Conservation (phyloP, 2,888 invertebrate species). For the Hartigia nigra region DNA sequence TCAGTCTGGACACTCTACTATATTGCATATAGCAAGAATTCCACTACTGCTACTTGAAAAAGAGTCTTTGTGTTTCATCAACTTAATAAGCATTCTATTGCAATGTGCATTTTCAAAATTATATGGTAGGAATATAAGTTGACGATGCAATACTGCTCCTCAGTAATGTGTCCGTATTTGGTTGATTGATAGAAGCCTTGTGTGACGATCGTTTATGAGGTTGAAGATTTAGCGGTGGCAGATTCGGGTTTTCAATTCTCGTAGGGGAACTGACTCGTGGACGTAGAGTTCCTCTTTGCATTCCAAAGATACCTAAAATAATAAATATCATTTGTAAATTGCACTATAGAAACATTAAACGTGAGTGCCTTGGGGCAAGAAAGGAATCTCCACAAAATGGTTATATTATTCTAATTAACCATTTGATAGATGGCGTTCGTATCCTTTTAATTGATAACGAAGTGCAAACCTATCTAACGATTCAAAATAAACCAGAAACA, state of each 20-base stretch:
- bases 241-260: constrained; percentile 83
- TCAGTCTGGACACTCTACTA: background rate
- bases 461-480: background rate
- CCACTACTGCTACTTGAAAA: background rate
- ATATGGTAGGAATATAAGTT: constrained; percentile 58
- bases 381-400: background rate
- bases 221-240: constrained; percentile 81
- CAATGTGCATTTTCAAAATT: constrained; percentile 21
- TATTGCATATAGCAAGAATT: background rate
- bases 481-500: background rate
- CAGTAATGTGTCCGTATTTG: constrained; percentile 52
- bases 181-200: constrained; percentile 50
- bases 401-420: background rate
- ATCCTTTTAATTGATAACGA: background rate
- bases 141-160: constrained; percentile 53
- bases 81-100: background rate
- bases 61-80: background rate
- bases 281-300: constrained; percentile 64
- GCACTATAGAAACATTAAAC: too few species aligned
- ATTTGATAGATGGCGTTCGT: background rate
- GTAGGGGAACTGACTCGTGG: constrained; percentile 84
- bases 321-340: background rate
- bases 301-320: constrained; percentile 46
- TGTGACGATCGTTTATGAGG: constrained; percentile 65
- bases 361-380: background rate